Conservation (phyloP, 2,113 vertebrate species). For the Podocnemis expansa region DNA sequence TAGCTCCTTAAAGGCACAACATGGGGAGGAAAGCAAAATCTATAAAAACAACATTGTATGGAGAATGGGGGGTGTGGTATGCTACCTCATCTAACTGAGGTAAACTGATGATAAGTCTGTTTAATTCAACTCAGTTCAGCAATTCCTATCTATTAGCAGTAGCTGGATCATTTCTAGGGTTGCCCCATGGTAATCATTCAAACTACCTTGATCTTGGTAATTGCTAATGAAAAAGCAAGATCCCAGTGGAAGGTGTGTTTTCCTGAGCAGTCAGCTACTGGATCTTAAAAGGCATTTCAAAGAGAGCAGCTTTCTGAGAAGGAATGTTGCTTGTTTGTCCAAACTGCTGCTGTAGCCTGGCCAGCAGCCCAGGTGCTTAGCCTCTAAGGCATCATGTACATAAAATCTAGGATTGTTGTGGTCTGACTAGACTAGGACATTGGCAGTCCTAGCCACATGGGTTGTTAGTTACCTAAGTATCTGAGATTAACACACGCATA, state of each 20-base stretch:
- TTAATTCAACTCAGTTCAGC: neutral
- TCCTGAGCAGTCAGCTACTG: neutral
- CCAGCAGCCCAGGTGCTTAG: neutral
- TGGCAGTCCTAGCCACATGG: too few relatives aligned
- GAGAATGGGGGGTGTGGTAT: neutral
- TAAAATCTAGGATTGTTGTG: neutral
- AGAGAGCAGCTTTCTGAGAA: neutral
- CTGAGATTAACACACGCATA: neutral
- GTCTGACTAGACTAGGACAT: neutral
- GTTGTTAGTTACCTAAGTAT: neutral
- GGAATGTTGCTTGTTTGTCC: neutral
- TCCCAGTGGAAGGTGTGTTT: neutral
- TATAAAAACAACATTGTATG: neutral
- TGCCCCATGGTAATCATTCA: neutral
- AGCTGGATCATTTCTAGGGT: neutral
- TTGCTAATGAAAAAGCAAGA: neutral
- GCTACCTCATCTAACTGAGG: neutral
- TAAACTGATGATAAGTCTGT: neutral
- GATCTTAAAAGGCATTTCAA: neutral
- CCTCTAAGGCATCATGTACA: neutral
- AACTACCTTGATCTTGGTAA: neutral
- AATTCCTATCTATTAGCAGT: neutral
- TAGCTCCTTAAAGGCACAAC: neutral
- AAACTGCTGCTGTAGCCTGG: neutral
- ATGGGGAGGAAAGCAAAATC: neutral